Base-by-base conservation (phyloP, 2,888 invertebrate genomes). In the Atethmia centrago region DNA sequence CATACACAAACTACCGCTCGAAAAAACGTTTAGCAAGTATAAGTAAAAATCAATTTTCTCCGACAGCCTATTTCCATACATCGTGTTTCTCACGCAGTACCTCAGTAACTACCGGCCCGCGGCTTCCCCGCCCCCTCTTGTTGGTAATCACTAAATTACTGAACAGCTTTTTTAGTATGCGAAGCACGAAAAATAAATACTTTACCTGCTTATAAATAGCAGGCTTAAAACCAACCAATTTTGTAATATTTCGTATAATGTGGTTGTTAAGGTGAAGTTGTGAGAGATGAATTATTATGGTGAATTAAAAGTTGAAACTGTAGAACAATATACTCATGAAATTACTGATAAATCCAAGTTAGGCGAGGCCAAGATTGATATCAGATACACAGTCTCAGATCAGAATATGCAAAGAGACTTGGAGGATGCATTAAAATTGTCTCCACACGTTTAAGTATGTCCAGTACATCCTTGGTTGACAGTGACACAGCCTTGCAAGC, bases 121-220 rank as follows among this genome's bases (percentile, higher is more conserved):
- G 89, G 90, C 90, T 74, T 71, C 71, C 66, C 85, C 85, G 86
- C 89, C 88, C 88, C 80, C 80, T 76, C 89, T 90, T 88, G 87
- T 92, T 88, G 83, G 86, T 95, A 95, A 95, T 95, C 94, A 93
- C 94, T 95, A 93, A 95, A 95, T 95, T 95, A 94, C 93, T 86
- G 85, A 84, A 83, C 86, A 85, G 82, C 82, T 91, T 90, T 75
- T 91, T 90, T 74, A 89, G 88, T 89, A 93, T 92, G 92, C 91
- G 87, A 90, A 92, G 89, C 88, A 86, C 80, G 90, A 90, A 93
- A 92, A 94, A 95, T 94, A 95, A 94, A 95, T 94, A 95, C 91
- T 90, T 92, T 90, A 82, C 90, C 90, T 85, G 87, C 89, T 85
- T 82, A 80, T 67, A 72, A 70, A 72, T 21, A 62, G 47, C 45